phyloP scores from a whole-genome alignment of 2,113 vertebrate genomes.

The Piaya cayana region DNA sequence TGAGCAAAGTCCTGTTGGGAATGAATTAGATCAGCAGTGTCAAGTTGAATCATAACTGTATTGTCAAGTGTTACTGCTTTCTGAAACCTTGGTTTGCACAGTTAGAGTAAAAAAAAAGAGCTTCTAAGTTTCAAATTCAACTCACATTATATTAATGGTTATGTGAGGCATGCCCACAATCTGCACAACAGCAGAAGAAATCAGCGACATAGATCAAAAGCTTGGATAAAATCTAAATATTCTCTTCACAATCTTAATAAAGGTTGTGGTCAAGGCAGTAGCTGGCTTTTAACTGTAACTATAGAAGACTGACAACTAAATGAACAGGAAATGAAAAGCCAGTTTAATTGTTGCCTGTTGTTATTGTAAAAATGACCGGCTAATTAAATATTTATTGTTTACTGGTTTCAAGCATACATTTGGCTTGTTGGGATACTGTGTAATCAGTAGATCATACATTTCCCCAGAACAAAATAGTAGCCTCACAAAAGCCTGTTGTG shows the following conservation, averaged over 20 bases:
- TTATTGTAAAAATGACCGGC: slow-evolving; percentile 52
- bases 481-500: slow-evolving; percentile 52
- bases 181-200: not conserved
- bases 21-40: not conserved
- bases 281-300: slow-evolving; percentile 5
- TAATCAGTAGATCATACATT: slow-evolving; percentile 57
- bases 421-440: slow-evolving; percentile 37
- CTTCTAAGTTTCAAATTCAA: slow-evolving; percentile 3
- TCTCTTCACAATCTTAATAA: slow-evolving; percentile 17
- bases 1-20: not conserved
- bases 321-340: slow-evolving; percentile 61
- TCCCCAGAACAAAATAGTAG: slow-evolving; percentile 28
- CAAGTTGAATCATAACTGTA: not conserved
- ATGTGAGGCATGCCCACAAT: slow-evolving; percentile 19
- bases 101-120: not conserved
- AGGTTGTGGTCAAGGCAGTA: slow-evolving; percentile 10
- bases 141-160: not conserved
- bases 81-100: not conserved
- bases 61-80: not conserved
- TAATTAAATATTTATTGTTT: slow-evolving; percentile 74
- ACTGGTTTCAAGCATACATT: slow-evolving; percentile 52
- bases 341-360: slow-evolving; percentile 59
- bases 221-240: slow-evolving; percentile 40
- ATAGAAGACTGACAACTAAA: slow-evolving; percentile 43
- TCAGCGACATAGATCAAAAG: slow-evolving; percentile 37